phyloP scores from a whole-genome alignment of 2,888 invertebrate species.

The Graphium colonna region DNA sequence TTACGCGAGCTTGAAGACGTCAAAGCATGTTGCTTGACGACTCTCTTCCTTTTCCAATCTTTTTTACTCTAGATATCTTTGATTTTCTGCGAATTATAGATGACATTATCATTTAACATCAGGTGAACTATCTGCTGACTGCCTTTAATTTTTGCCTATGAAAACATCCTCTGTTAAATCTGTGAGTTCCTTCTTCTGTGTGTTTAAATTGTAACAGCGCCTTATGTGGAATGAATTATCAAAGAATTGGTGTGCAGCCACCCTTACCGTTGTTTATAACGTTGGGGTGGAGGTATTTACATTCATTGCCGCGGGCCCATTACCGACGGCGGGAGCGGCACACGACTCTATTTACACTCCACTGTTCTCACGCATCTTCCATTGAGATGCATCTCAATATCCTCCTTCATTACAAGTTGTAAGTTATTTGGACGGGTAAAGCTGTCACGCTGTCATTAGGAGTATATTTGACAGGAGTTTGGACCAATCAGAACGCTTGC shows the following conservation, averaged over 20 bases:
- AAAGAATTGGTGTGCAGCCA: slow-evolving; percentile 1
- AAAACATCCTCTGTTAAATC: not conserved
- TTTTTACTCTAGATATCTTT: too few species aligned
- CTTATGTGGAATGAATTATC: not conserved
- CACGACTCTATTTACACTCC: slow-evolving; percentile 4
- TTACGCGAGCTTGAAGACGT: too few species aligned
- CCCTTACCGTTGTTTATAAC: slow-evolving; percentile 32
- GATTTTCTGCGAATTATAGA: too few species aligned
- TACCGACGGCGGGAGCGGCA: slow-evolving; percentile 31
- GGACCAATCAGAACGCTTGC: too few species aligned
- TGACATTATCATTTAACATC: too few species aligned
- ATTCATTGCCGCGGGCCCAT: slow-evolving; percentile 35
- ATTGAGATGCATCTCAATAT: not conserved
- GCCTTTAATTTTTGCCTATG: too few species aligned
- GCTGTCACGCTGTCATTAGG: too few species aligned
- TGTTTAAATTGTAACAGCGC: not conserved
- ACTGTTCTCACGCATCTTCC: not conserved
- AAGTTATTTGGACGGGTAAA: too few species aligned
- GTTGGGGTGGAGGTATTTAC: slow-evolving; percentile 32
- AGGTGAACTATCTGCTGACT: too few species aligned
- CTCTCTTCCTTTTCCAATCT: too few species aligned
- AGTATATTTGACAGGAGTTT: too few species aligned
- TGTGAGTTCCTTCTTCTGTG: not conserved
- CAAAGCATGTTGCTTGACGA: too few species aligned
- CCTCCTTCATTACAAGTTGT: not conserved